A percentile compares a stretch with the other conserved stretches of the same genome.
phyloP scores from a whole-genome alignment of 2,113 vertebrate genomes.

The Rhea pennata region DNA sequence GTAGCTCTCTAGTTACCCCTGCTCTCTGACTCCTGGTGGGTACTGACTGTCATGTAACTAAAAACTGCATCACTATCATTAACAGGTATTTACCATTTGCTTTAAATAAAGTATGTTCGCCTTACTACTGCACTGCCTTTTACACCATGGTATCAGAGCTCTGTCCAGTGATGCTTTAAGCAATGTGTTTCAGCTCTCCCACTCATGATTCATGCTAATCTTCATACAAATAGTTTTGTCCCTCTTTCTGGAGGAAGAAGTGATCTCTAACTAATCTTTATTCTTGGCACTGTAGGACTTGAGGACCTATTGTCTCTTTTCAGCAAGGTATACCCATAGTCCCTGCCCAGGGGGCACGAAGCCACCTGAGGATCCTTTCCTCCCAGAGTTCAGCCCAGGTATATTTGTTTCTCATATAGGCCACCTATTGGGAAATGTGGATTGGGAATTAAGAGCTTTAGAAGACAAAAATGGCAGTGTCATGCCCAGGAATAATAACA shows the following conservation, averaged over 20 bases:
- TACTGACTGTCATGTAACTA: background rate
- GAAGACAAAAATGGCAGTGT: background rate
- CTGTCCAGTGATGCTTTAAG: background rate
- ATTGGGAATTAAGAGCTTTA: background rate
- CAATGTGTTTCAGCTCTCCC: background rate
- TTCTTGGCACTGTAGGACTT: background rate
- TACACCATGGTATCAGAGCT: background rate
- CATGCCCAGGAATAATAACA: background rate
- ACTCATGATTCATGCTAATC: background rate
- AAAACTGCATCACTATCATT: background rate
- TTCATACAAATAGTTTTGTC: background rate
- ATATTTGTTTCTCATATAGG: background rate
- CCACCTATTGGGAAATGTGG: background rate
- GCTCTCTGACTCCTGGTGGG: background rate
- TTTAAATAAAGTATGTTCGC: background rate
- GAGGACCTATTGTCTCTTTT: slow-evolving; percentile 21
- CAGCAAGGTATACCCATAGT: background rate
- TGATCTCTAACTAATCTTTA: background rate
- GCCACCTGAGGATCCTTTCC: background rate
- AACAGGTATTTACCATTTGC: background rate
- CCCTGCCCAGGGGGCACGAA: background rate
- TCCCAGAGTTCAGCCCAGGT: background rate
- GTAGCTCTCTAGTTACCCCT: background rate
- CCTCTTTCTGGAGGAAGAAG: background rate
- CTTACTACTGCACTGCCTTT: background rate